A percentile compares a stretch with the other conserved stretches of the same genome.
phyloP scores from a whole-genome alignment of 2,888 invertebrate genomes.

The Phyllotreta striolata region DNA sequence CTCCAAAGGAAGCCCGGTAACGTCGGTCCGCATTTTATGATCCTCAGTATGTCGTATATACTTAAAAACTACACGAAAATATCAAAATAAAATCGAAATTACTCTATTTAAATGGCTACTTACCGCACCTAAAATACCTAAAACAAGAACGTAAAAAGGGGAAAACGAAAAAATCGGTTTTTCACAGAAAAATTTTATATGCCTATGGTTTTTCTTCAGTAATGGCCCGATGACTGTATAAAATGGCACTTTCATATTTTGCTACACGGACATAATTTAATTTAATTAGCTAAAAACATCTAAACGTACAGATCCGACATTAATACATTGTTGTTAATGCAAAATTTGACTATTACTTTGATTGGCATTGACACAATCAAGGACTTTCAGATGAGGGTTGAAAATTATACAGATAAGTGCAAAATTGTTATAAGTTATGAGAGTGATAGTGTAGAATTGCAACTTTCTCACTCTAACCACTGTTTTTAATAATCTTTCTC shows the following conservation, averaged over 20 bases:
- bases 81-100: slow-evolving; percentile 4
- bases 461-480: no score
- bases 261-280: no score
- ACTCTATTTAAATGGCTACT: neutral
- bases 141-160: slow-evolving; percentile 52
- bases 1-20: slow-evolving; percentile 53
- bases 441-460: no score
- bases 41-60: slow-evolving; percentile 54
- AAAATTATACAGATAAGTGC: no score
- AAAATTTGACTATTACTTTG: no score
- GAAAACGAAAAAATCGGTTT: slow-evolving; percentile 51
- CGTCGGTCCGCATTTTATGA: slow-evolving; percentile 54
- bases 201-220: slow-evolving; percentile 46
- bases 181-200: slow-evolving; percentile 49
- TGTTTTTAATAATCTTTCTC: no score
- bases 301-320: no score
- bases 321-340: no score
- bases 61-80: slow-evolving; percentile 46
- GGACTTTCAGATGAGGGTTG: no score
- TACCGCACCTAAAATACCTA: slow-evolving; percentile 57
- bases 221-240: slow-evolving; percentile 51
- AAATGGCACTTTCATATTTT: slow-evolving; percentile 53
- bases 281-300: no score
- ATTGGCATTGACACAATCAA: no score
- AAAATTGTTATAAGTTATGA: no score